phyloP scores from a whole-genome alignment of 1,140 invertebrate species.

The Lepidurus couesii region DNA sequence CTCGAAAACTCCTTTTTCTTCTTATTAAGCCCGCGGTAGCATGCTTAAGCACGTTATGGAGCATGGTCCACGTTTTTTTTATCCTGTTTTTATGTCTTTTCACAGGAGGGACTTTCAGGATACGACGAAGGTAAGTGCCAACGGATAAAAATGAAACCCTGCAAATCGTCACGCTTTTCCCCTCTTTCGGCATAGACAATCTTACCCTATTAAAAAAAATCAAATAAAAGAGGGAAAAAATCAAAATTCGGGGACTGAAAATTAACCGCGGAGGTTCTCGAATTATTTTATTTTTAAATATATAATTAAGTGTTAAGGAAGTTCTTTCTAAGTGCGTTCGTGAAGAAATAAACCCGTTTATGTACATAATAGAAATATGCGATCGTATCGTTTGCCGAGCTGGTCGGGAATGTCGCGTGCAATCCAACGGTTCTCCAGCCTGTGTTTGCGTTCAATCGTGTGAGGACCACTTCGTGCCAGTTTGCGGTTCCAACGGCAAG shows the following conservation, averaged over 20 bases:
- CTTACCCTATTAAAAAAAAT: background rate
- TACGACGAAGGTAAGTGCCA: background rate
- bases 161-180: background rate
- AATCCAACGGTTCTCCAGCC: conserved; percentile 34
- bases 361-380: conserved; percentile 35
- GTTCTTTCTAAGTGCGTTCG: background rate
- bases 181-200: background rate
- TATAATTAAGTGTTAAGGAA: background rate
- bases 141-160: background rate
- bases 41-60: background rate
- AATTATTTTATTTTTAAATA: background rate
- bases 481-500: conserved; percentile 37
- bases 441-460: conserved; percentile 38
- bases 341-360: background rate
- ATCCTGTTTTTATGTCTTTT: conserved; percentile 3
- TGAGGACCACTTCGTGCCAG: conserved; percentile 35
- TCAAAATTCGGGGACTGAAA: too few relatives aligned
- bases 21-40: background rate
- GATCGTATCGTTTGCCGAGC: conserved; percentile 38
- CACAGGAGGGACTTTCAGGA: background rate
- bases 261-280: too few relatives aligned
- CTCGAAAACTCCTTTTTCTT: background rate
- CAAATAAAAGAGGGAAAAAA: background rate
- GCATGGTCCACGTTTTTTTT: background rate
- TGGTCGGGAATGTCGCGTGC: conserved; percentile 39